Percentiles rank a stretch among this genome's conserved stretches.
Evolutionary conservation across 2,113 vertebrate genomes (phyloP).

Genomic region (Lynx canadensis): DNA sequence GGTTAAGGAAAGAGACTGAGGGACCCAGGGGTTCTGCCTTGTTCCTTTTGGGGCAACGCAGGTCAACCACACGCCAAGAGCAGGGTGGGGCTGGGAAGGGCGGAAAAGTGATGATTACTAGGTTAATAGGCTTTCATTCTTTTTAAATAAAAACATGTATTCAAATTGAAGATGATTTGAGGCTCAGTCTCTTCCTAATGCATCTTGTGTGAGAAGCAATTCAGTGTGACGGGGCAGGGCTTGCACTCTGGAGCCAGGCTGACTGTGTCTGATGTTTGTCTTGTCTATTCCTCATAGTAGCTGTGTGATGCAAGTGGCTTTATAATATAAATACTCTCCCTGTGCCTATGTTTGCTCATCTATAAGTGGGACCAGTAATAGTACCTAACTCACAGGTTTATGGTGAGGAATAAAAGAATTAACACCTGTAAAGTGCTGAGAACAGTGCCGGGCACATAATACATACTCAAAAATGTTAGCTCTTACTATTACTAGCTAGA

Average conservation of each 20-base stretch:
- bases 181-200: not conserved
- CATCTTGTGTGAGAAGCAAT: not conserved
- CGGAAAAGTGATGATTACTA: not conserved
- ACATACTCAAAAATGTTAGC: not conserved
- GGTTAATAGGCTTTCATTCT: conserved; percentile 6
- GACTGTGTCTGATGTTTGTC: not conserved
- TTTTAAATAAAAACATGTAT: not conserved
- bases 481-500: not conserved
- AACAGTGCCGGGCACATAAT: not conserved
- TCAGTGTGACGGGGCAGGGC: not conserved
- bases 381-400: not conserved
- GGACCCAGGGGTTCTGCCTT: not conserved
- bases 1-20: not conserved
- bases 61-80: not conserved
- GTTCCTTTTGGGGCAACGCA: not conserved
- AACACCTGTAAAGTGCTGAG: not conserved
- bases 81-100: not conserved
- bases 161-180: not conserved
- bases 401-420: not conserved
- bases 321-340: not conserved
- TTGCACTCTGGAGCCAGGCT: not conserved
- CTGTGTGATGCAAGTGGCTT: no score
- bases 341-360: not conserved
- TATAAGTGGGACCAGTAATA: not conserved
- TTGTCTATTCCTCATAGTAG: not conserved